phyloP scores from a whole-genome alignment of 2,888 invertebrate genomes.

The Leptinotarsa peninsularis region DNA sequence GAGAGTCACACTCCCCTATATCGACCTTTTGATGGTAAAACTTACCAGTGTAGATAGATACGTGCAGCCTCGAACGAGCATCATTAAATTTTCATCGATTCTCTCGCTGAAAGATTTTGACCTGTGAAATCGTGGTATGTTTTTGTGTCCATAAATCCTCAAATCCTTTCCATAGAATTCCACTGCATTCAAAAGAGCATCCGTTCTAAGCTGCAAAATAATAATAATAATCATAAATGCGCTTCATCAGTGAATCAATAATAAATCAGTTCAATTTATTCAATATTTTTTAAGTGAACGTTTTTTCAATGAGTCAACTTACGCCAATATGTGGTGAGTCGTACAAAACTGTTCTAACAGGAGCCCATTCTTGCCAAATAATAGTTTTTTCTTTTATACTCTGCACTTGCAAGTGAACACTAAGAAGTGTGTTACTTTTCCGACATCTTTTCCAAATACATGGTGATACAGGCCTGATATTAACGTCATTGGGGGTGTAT shows the following conservation, averaged over 20 bases:
- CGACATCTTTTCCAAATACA: conserved; percentile 68
- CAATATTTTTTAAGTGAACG: no score
- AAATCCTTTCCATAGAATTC: conserved; percentile 75
- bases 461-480: conserved; percentile 67
- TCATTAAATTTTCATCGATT: conserved; percentile 76
- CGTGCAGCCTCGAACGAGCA: conserved; percentile 76
- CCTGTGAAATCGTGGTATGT: conserved; percentile 75
- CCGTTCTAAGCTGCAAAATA: conserved; percentile 66
- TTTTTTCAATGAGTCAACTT: conserved; percentile 39
- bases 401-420: conserved; percentile 77
- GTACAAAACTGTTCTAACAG: conserved; percentile 75
- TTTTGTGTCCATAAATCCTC: conserved; percentile 76
- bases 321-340: conserved; percentile 74
- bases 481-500: conserved; percentile 72
- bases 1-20: no score
- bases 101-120: conserved; percentile 77
- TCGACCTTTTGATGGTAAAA: neutral
- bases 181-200: conserved; percentile 69
- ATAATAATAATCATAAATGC: no score
- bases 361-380: conserved; percentile 77
- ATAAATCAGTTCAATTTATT: neutral
- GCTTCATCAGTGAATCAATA: neutral
- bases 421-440: conserved; percentile 71
- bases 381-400: conserved; percentile 71
- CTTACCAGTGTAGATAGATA: conserved; percentile 74